phyloP scores from a whole-genome alignment of 2,113 vertebrate species.

The Solea senegalensis region DNA sequence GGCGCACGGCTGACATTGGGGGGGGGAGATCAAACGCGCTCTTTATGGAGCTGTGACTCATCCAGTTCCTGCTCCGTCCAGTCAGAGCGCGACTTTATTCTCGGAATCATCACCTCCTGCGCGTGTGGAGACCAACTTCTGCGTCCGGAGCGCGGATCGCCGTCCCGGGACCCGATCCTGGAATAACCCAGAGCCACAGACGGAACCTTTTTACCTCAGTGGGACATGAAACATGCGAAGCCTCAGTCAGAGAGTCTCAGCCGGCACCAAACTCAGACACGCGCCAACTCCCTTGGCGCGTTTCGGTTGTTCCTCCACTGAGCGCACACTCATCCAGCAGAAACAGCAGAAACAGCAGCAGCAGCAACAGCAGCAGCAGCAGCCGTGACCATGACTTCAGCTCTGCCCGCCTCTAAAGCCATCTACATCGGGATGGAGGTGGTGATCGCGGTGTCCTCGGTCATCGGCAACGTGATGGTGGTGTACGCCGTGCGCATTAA shows the following conservation, averaged over 20 bases:
- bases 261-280: constrained; percentile 33
- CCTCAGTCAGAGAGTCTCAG: constrained; percentile 16
- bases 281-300: constrained; percentile 32
- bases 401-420: constrained; percentile 77
- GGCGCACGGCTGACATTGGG: background rate
- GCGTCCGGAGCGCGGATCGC: constrained; percentile 29
- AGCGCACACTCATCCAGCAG: constrained; percentile 39
- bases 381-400: constrained; percentile 49
- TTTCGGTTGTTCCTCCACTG: constrained; percentile 26
- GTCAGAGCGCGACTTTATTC: constrained; percentile 19
- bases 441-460: constrained; percentile 91
- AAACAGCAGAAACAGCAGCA: background rate
- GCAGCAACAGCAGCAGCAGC: constrained; percentile 13
- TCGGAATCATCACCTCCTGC: background rate
- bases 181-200: background rate
- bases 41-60: constrained; percentile 44
- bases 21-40: background rate
- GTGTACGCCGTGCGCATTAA: constrained; percentile 98
- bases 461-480: constrained; percentile 95
- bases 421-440: constrained; percentile 93
- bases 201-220: background rate
- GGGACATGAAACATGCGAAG: constrained; percentile 48
- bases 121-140: constrained; percentile 34
- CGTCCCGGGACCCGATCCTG: background rate
- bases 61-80: constrained; percentile 6